These are phyloP conservation scores for Drosophila pallidifrons DNA, from an alignment of 1,140 invertebrate species.

Conservation along the genomic window DNA sequence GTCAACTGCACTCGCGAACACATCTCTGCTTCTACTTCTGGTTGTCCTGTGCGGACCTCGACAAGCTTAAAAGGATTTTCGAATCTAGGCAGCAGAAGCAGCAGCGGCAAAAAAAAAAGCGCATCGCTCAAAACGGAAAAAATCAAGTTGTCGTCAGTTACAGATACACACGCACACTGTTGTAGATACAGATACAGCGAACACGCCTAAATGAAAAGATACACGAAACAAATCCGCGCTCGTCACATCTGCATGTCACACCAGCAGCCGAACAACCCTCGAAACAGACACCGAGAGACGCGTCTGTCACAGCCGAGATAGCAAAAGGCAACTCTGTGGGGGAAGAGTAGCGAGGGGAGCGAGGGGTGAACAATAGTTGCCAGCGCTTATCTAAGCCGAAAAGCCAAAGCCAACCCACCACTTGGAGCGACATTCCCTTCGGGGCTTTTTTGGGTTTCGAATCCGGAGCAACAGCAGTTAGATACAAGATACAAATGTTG, in stretches of 20 bases:
- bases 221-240: conserved; percentile 80
- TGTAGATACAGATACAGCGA: conserved; percentile 8
- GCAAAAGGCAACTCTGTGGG: background rate
- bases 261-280: conserved; percentile 66
- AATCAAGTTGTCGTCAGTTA: conserved; percentile 64
- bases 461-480: background rate
- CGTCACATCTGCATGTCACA: conserved; percentile 82
- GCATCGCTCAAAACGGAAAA: conserved; percentile 65
- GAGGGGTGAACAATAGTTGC: conserved; percentile 18
- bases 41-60: conserved; percentile 25
- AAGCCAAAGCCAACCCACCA: conserved; percentile 73
- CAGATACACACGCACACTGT: conserved; percentile 1
- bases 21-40: background rate
- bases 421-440: conserved; percentile 32
- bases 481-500: conserved; percentile 11
- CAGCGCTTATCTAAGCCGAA: conserved; percentile 72
- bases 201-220: conserved; percentile 31
- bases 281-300: conserved; percentile 14
- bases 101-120: conserved; percentile 49
- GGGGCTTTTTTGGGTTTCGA: conserved; percentile 5
- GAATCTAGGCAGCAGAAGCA: conserved; percentile 8
- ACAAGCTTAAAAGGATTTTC: conserved; percentile 73
- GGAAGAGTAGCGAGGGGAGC: conserved; percentile 2
- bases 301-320: conserved; percentile 71
- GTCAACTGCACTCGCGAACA: conserved; percentile 79